A percentile compares a stretch with the other conserved stretches of the same genome.
Conservation (phyloP, 2,888 invertebrate species). For the Ormia ochracea region DNA sequence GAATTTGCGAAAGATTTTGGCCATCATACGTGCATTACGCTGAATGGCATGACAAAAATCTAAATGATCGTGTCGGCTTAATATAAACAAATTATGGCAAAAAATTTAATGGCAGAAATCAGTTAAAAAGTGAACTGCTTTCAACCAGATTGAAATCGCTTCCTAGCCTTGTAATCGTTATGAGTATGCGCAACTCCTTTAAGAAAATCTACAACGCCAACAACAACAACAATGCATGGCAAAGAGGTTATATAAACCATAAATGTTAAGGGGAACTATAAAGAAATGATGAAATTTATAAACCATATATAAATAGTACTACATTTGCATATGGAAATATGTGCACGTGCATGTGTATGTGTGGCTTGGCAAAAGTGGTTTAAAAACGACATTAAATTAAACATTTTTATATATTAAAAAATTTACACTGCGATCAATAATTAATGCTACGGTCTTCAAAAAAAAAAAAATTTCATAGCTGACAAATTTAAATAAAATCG, state of each 20-base stretch:
- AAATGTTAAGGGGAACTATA: slow-evolving; percentile 38
- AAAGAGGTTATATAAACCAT: slow-evolving; percentile 54
- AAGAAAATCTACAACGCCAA: slow-evolving; percentile 2
- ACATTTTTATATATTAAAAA: not conserved
- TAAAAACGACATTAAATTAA: not conserved
- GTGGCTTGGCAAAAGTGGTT: not conserved
- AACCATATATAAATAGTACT: slow-evolving; percentile 2
- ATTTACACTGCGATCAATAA: not conserved
- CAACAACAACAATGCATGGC: slow-evolving; percentile 20
- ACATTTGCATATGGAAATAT: too few species aligned
- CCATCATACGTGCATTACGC: too few species aligned
- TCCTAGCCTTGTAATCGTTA: not conserved
- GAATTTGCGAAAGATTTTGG: too few species aligned
- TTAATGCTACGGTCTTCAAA: not conserved
- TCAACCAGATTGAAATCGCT: too few species aligned
- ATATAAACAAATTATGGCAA: too few species aligned
- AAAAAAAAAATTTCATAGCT: too few species aligned
- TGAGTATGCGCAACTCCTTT: slow-evolving; percentile 7
- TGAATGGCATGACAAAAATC: too few species aligned
- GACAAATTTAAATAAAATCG: too few species aligned
- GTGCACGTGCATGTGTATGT: too few species aligned
- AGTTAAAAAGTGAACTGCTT: too few species aligned
- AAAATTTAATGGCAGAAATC: too few species aligned
- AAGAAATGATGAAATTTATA: not conserved
- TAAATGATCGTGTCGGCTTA: too few species aligned